A percentile compares a stretch with the other conserved stretches of the same genome.
phyloP scores from a whole-genome alignment of 2,888 invertebrate genomes.

The Oscheius onirici region DNA sequence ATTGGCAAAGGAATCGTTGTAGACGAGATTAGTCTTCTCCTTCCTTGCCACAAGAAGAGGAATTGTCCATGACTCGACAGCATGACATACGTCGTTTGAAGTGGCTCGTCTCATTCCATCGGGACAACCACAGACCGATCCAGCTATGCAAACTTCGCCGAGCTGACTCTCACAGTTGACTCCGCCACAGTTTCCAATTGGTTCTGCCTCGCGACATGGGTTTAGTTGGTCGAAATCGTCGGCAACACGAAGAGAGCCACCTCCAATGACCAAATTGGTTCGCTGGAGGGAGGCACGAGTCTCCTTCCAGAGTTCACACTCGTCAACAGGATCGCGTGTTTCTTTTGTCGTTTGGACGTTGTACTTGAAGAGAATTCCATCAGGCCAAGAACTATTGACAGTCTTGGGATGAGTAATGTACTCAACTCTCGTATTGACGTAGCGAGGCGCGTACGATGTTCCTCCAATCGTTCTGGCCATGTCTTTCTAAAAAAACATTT shows the following conservation, averaged over 20 bases:
- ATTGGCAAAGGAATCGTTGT: slow-evolving; percentile 60
- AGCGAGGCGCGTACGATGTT: slow-evolving; percentile 63
- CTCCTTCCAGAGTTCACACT: slow-evolving; percentile 68
- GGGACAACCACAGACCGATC: slow-evolving; percentile 68
- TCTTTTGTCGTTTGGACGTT: slow-evolving; percentile 61
- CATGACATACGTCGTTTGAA: slow-evolving; percentile 59
- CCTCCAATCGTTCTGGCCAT: slow-evolving; percentile 67
- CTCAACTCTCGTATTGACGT: slow-evolving; percentile 64
- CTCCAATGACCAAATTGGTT: slow-evolving; percentile 44
- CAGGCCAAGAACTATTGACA: slow-evolving; percentile 67
- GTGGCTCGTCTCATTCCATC: slow-evolving; percentile 64
- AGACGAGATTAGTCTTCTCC: slow-evolving; percentile 60
- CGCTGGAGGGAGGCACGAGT: slow-evolving; percentile 63
- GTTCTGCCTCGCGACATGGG: slow-evolving; percentile 59
- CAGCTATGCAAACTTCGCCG: slow-evolving; percentile 66
- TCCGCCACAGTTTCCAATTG: slow-evolving; percentile 63
- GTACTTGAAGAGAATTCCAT: slow-evolving; percentile 70
- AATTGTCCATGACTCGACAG: slow-evolving; percentile 68
- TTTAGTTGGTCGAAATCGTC: slow-evolving; percentile 66
- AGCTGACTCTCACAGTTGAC: slow-evolving; percentile 61
- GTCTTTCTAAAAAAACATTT: slow-evolving; percentile 51
- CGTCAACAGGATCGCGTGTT: slow-evolving; percentile 56
- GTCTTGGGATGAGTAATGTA: slow-evolving; percentile 71
- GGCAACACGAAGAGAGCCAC: slow-evolving; percentile 66
- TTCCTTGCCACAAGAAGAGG: slow-evolving; percentile 68